phyloP scores from a whole-genome alignment of 2,888 invertebrate genomes.

The Tetranychus piercei region DNA sequence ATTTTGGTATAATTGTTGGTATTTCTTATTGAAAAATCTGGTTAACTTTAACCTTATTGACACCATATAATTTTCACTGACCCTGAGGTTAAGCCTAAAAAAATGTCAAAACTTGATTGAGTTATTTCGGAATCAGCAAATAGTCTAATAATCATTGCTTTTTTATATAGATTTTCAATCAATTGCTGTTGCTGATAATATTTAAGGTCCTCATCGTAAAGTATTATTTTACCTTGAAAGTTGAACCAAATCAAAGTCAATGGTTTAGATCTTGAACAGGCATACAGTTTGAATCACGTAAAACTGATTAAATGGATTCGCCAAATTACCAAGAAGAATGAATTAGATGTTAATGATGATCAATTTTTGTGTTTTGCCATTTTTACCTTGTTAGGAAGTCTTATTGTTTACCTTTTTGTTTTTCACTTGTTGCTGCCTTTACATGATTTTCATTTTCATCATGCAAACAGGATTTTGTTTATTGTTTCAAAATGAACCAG shows the following conservation, averaged over 20 bases:
- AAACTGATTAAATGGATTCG: neutral
- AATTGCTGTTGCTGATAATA: no score
- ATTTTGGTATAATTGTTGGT: no score
- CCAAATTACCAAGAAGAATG: no score
- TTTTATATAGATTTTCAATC: no score
- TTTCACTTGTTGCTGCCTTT: neutral
- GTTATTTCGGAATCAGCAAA: no score
- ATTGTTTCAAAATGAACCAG: neutral
- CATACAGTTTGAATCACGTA: neutral
- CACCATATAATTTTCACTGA: no score
- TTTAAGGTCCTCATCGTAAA: neutral
- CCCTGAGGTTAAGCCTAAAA: no score
- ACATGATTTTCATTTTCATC: neutral
- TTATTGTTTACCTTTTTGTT: neutral
- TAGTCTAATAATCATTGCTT: no score
- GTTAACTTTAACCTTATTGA: no score
- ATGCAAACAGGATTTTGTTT: neutral
- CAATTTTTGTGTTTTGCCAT: neutral
- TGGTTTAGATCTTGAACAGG: neutral
- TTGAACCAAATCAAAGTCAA: neutral
- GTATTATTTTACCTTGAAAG: neutral
- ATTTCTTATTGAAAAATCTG: no score
- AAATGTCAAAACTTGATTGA: no score
- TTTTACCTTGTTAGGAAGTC: neutral
- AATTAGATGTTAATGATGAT: neutral